A percentile compares a stretch with the other conserved stretches of the same genome.
Conservation (phyloP, 2,888 invertebrate species). For the Cephus runcator region DNA sequence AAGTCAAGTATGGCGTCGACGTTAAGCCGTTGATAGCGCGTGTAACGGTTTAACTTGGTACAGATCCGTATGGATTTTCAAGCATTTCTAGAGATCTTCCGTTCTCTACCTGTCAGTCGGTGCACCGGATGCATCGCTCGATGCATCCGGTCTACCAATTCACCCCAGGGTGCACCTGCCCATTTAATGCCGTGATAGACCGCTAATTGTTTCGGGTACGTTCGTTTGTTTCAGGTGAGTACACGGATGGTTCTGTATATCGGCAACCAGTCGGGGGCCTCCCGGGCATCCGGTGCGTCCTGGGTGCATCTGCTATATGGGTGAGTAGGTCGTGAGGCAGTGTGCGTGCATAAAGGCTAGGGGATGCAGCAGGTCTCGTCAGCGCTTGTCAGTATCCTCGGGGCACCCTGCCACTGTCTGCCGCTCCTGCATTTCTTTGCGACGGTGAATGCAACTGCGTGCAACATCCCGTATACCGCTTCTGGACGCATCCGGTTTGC, state of each 20-base stretch:
- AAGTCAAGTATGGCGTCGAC: neutral
- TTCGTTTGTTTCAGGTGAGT: conserved; percentile 3
- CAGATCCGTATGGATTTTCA: neutral
- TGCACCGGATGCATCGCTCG: neutral
- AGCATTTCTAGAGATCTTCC: neutral
- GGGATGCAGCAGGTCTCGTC: neutral
- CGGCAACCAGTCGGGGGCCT: neutral
- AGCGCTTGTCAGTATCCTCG: conserved; percentile 1
- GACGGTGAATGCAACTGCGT: neutral
- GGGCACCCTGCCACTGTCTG: neutral
- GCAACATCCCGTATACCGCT: neutral
- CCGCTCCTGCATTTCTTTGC: neutral
- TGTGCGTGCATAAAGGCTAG: neutral
- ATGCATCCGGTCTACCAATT: neutral
- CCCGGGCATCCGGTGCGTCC: neutral
- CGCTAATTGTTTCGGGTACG: neutral
- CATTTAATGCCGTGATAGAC: neutral
- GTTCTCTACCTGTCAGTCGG: neutral
- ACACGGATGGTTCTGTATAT: neutral
- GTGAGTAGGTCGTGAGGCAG: neutral
- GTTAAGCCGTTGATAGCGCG: neutral
- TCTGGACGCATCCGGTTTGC: neutral
- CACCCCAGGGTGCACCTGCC: neutral
- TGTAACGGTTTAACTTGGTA: neutral
- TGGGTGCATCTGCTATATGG: neutral